A percentile compares a stretch with the other conserved stretches of the same genome.
These are phyloP conservation scores for Paramisgurnus dabryanus DNA, from an alignment of 2,113 vertebrate genomes.

Conservation along the genomic window DNA sequence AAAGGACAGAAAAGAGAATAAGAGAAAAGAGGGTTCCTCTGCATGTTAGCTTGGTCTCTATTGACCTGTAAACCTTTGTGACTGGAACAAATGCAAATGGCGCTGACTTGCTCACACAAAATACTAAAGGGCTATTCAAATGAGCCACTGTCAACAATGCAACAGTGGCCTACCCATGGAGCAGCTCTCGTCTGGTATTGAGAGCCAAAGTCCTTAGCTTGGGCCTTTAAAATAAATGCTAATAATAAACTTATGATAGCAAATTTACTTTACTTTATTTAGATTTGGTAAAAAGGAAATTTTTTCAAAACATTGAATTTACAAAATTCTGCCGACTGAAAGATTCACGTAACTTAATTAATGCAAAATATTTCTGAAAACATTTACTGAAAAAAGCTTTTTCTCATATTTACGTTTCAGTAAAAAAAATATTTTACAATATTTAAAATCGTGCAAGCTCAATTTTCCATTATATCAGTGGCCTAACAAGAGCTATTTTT, in stretches of 20 bases:
- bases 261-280: no score
- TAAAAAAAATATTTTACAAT: no score
- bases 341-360: no score
- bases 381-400: neutral
- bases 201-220: constrained; percentile 64
- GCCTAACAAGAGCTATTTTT: neutral
- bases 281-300: no score
- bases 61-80: constrained; percentile 96
- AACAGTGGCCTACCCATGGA: constrained; percentile 77
- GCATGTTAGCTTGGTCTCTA: constrained; percentile 80
- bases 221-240: constrained; percentile 34
- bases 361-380: neutral
- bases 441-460: neutral
- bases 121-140: constrained; percentile 89
- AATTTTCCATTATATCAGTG: neutral
- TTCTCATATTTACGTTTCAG: no score
- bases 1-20: constrained; percentile 49
- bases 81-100: constrained; percentile 97
- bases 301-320: no score
- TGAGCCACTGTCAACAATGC: constrained; percentile 85
- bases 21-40: constrained; percentile 59
- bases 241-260: constrained; percentile 1
- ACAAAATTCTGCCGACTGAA: no score
- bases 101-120: constrained; percentile 87
- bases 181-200: constrained; percentile 64